Conservation (phyloP, 2,888 invertebrate genomes). For the Agrotis exclamationis region DNA sequence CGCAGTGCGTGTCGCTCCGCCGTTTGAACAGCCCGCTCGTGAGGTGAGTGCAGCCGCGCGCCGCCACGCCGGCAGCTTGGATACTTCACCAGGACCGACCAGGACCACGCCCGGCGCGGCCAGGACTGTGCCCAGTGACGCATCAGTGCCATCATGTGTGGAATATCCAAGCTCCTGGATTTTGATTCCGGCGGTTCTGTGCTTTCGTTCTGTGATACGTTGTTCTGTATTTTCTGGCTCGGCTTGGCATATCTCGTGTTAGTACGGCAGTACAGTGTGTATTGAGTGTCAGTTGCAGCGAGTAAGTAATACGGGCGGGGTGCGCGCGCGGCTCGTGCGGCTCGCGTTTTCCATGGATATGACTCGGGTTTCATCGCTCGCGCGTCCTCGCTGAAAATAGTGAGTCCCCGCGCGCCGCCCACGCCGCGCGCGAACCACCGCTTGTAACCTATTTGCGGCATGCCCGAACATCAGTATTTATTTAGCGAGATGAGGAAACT, state of each 20-base stretch:
- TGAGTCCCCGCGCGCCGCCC: conserved; percentile 74
- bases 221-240: conserved; percentile 60
- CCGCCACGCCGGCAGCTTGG: conserved; percentile 75
- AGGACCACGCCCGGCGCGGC: conserved; percentile 46
- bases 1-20: conserved; percentile 91
- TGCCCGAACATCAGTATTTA: conserved; percentile 87
- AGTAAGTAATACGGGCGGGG: conserved; percentile 62
- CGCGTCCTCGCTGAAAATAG: conserved; percentile 90
- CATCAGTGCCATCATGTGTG: conserved; percentile 71
- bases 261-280: conserved; percentile 56
- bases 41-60: conserved; percentile 83
- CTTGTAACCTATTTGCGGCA: conserved; percentile 89
- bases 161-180: conserved; percentile 83
- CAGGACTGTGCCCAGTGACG: conserved; percentile 61
- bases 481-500: conserved; percentile 90
- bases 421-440: conserved; percentile 70
- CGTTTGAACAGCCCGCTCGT: conserved; percentile 90
- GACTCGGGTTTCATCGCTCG: conserved; percentile 88
- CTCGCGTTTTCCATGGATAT: conserved; percentile 74
- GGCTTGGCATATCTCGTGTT: conserved; percentile 58
- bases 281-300: conserved; percentile 62
- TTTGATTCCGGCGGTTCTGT: conserved; percentile 68
- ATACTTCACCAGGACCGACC: conserved; percentile 76
- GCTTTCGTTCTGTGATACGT: conserved; percentile 73
- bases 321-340: conserved; percentile 62